Base-by-base conservation (phyloP, 2,888 invertebrate species). In the Linnaemya vulpina region DNA sequence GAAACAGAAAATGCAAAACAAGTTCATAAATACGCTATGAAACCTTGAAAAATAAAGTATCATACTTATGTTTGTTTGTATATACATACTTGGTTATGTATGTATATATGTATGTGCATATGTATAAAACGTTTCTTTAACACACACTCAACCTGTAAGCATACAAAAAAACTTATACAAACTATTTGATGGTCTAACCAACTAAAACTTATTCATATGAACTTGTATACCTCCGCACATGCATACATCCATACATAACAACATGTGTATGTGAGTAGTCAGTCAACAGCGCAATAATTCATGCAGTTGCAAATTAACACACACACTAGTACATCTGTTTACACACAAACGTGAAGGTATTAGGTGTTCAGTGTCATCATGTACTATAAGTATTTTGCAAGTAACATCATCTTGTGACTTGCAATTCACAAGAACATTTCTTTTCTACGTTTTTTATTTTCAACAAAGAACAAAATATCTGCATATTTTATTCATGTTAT, bases 301-400 rank as follows among this genome's bases (percentile, higher is more conserved):
- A 78, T 78, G 83, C 77, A 71, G 49, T 43, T 65, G 38, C 40
- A 68, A 65, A 79, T 40, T 60, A 68, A 77, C 22, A 68, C 35
- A 76, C 49, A 63, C 25, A 38, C 11, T 38, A 25, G 15, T 38
- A 63, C 22, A 22, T 81, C 17, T 55, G n/a, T 46, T n/a, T 74
- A 13, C 62, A 22, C 62, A 67, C 20, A 65, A 20, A 58, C 46
- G 51, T 71, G 71, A 71, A 51, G 65, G 30, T 71, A 70, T 75
- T 75, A 76, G 58, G 60, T 81, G 53, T 60, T 81, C 77, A 77
- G 81, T 78, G 86, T 76, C 81, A 84, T 87, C 76, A 84, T 87
- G 87, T 75, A 86, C 62, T 80, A 71, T 62, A 55, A 43, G 20
- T 58, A 60, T 79, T 60, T 46, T 63, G 49, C 71, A 77, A 83